A percentile compares a stretch with the other conserved stretches of the same genome.
Evolutionary conservation across 2,888 invertebrate species (phyloP).

Genomic region (Tridacna gigas): DNA sequence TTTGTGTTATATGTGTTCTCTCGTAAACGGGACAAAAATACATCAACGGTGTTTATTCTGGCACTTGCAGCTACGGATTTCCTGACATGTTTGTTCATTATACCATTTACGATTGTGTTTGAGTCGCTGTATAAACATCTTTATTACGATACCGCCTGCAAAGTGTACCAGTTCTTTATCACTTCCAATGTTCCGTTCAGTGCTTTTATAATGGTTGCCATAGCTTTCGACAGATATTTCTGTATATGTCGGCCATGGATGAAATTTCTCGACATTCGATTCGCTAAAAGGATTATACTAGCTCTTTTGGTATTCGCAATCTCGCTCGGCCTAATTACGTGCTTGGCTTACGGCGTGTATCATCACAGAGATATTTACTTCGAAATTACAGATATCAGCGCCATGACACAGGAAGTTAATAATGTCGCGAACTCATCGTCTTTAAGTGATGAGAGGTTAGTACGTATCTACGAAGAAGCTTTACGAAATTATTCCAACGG

Average conservation of each 20-base stretch:
- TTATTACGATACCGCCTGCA: constrained; percentile 75
- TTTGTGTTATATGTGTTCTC: constrained; percentile 83
- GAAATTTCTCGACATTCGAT: constrained; percentile 54
- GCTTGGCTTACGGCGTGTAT: constrained; percentile 61
- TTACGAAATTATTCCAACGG: constrained; percentile 6
- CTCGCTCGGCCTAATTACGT: constrained; percentile 56
- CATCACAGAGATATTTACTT: constrained; percentile 40
- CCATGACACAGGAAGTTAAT: not conserved
- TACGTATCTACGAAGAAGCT: not conserved
- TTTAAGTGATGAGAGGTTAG: constrained; percentile 13
- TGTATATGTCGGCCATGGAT: constrained; percentile 81
- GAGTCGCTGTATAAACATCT: constrained; percentile 76
- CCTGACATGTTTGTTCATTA: constrained; percentile 78
- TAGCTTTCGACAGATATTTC: constrained; percentile 82
- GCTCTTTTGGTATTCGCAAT: constrained; percentile 53
- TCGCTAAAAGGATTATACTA: constrained; percentile 54
- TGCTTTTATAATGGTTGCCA: constrained; percentile 81
- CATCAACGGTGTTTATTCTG: constrained; percentile 82
- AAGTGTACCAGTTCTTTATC: constrained; percentile 79
- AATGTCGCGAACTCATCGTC: constrained; percentile 7
- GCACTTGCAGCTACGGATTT: constrained; percentile 80
- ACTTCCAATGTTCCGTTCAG: constrained; percentile 80
- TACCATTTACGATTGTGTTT: constrained; percentile 81
- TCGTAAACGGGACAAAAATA: constrained; percentile 69
- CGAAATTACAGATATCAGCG: not conserved